Evolutionary conservation across 37 sponge, comb jelly and placozoan genomes (phyloP).

Genomic region (Ianthella basta): DNA sequence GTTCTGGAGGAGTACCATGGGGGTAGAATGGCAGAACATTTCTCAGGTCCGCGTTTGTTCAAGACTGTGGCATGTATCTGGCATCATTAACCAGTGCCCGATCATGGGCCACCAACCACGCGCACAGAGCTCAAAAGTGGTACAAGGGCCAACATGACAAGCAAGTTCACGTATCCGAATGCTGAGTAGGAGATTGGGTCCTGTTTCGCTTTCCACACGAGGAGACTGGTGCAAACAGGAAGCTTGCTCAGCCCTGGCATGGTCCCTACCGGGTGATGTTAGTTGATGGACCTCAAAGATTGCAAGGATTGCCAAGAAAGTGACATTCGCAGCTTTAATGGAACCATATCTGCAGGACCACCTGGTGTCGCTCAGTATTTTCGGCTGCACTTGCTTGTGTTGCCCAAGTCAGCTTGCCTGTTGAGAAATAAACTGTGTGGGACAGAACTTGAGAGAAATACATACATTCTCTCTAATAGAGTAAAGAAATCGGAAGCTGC

Average conservation of each 20-base stretch:
- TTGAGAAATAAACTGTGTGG: slow-evolving; percentile 5
- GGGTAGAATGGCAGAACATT: slow-evolving; percentile 50
- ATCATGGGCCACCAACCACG: not conserved
- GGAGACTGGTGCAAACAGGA: slow-evolving; percentile 40
- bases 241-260: slow-evolving; percentile 39
- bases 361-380: slow-evolving; percentile 33
- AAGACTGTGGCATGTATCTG: slow-evolving; percentile 22
- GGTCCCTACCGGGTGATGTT: slow-evolving; percentile 19
- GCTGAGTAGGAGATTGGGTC: slow-evolving; percentile 36
- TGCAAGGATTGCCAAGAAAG: slow-evolving; percentile 13
- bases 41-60: slow-evolving; percentile 55
- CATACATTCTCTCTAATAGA: no score
- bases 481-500: no score
- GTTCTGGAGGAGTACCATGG: slow-evolving; percentile 46
- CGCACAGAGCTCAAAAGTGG: slow-evolving; percentile 33
- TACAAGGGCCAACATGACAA: slow-evolving; percentile 20
- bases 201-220: slow-evolving; percentile 56
- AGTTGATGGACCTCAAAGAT: no score
- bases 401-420: slow-evolving; percentile 21
- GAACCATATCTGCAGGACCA: slow-evolving; percentile 27
- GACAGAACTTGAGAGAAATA: no score
- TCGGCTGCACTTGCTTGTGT: not conserved
- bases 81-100: no score
- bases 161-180: not conserved
- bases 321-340: slow-evolving; percentile 1